Evolutionary conservation across 2,113 vertebrate genomes (phyloP).

Genomic region (Saimiri boliviensis): DNA sequence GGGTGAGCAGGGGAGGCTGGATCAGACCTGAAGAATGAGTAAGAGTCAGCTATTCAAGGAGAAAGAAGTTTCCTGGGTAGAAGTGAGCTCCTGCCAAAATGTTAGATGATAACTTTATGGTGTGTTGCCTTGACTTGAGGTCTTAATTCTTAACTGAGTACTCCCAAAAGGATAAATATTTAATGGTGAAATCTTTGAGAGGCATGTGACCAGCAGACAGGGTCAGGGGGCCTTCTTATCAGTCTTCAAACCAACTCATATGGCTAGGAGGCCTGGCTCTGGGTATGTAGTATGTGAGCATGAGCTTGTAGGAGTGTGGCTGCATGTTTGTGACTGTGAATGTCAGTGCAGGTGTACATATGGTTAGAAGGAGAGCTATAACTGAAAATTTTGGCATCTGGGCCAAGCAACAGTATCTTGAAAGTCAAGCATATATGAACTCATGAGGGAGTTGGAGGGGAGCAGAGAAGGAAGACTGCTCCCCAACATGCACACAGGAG

Average conservation of each 20-base stretch:
- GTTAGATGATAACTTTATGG: conserved; percentile 62
- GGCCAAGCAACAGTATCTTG: neutral
- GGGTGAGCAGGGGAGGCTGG: neutral
- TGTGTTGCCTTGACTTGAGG: conserved; percentile 57
- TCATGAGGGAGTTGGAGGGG: neutral
- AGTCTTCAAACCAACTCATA: neutral
- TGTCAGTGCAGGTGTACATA: neutral
- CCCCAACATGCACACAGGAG: neutral
- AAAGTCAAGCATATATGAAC: neutral
- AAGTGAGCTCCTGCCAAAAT: conserved; percentile 49
- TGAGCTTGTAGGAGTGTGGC: neutral
- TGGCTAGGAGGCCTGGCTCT: neutral
- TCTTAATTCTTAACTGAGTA: conserved; percentile 65
- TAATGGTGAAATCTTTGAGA: conserved; percentile 62
- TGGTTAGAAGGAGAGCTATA: conserved; percentile 23
- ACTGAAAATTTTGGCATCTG: conserved; percentile 42
- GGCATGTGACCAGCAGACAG: neutral
- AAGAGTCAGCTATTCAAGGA: conserved; percentile 16
- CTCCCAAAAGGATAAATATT: conserved; percentile 66
- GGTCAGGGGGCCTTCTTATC: neutral
- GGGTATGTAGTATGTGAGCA: neutral
- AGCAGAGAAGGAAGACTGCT: neutral
- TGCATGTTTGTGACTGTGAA: neutral
- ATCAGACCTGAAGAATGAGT: conserved; percentile 13
- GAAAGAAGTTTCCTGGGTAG: neutral